phyloP scores from a whole-genome alignment of 2,113 vertebrate genomes.

The Chloropsis cyanopogon region DNA sequence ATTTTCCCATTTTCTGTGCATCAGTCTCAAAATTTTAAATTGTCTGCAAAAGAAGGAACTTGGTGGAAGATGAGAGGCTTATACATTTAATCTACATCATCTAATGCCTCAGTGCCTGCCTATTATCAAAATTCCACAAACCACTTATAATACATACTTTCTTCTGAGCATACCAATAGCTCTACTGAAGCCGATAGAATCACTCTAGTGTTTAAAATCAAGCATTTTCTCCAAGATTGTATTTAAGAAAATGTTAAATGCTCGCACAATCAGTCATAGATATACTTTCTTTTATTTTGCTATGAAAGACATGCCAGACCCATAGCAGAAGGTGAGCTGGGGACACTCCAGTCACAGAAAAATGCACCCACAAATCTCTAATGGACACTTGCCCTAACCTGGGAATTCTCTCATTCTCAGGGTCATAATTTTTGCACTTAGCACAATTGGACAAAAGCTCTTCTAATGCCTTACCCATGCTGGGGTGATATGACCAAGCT shows the following conservation, averaged over 20 bases:
- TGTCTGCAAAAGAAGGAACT: neutral
- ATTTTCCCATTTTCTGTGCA: neutral
- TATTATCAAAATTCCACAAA: neutral
- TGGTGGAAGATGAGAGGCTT: neutral
- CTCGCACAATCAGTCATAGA: neutral
- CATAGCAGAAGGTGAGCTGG: neutral
- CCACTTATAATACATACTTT: neutral
- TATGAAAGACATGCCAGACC: neutral
- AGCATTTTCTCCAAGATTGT: neutral
- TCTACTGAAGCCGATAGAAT: neutral
- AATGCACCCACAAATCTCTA: neutral
- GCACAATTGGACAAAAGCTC: neutral
- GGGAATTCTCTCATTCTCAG: neutral
- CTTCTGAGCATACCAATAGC: neutral
- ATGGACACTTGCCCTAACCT: neutral
- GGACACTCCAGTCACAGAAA: neutral
- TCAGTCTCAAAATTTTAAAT: conserved; percentile 28
- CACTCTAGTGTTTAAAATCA: neutral
- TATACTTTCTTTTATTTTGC: neutral
- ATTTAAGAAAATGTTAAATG: neutral
- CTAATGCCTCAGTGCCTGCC: neutral
- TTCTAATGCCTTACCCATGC: neutral
- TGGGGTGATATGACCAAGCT: neutral
- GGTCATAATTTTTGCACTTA: neutral
- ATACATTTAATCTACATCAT: conserved; percentile 2